Conservation (phyloP, 2,113 vertebrate genomes). For the Pelecanoides urinatrix region DNA sequence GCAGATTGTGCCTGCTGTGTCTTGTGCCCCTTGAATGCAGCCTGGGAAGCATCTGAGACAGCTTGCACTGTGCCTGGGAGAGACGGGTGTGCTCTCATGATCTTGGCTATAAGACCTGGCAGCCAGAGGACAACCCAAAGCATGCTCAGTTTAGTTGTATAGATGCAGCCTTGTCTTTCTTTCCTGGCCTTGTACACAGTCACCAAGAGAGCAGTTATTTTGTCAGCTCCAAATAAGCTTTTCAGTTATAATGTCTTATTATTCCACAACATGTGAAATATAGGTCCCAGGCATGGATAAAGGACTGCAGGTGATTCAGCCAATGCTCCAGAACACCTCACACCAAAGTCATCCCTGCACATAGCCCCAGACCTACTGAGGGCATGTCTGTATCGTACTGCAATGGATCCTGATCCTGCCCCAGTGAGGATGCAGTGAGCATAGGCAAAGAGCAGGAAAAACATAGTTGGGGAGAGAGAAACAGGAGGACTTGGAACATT, state of each 20-base stretch:
- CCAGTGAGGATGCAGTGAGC: not conserved
- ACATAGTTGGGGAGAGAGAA: not conserved
- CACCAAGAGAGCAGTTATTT: not conserved
- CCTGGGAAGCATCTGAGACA: not conserved
- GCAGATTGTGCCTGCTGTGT: not conserved
- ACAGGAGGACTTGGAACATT: not conserved
- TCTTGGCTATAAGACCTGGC: not conserved
- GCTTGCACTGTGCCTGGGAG: not conserved
- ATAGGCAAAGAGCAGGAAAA: not conserved
- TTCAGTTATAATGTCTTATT: not conserved
- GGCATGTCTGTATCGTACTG: rapidly evolving
- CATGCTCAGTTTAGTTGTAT: not conserved
- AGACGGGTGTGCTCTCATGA: not conserved
- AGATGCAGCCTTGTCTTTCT: not conserved
- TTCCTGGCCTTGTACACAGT: not conserved
- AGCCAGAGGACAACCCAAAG: not conserved
- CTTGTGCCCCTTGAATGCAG: not conserved
- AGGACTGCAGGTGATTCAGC: not conserved
- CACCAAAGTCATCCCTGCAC: not conserved
- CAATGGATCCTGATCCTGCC: not conserved
- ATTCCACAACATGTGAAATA: not conserved
- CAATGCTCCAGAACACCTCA: not conserved
- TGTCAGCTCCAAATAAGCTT: not conserved
- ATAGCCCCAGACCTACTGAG: not conserved
- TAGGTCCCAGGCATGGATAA: not conserved